Conservation (phyloP, 2,888 invertebrate genomes). For the Oithona nana region DNA sequence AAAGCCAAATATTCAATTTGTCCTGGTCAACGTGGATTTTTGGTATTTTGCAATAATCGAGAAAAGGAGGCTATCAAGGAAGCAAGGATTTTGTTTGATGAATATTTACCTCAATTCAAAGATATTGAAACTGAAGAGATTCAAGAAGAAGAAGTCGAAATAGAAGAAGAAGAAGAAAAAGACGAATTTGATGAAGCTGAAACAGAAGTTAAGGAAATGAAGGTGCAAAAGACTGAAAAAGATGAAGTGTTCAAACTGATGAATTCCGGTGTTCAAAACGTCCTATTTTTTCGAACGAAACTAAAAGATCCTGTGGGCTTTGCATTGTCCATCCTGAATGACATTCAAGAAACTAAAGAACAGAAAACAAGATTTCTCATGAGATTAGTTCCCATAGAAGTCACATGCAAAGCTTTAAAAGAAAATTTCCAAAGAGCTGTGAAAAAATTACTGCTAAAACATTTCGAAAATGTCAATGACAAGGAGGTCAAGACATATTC, state of each 20-base stretch:
- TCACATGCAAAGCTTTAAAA: constrained; percentile 41
- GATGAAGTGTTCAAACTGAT: background rate
- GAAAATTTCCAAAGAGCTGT: background rate
- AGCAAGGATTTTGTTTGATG: background rate
- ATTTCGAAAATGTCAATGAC: background rate
- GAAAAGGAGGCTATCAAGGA: constrained; percentile 13
- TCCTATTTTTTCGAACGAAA: constrained; percentile 4
- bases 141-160: background rate
- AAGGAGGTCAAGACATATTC: background rate
- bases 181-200: background rate
- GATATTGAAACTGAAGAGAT: too few species aligned
- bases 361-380: constrained; percentile 55
- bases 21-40: constrained; percentile 1
- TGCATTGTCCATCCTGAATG: constrained; percentile 47
- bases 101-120: too few species aligned
- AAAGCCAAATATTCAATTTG: background rate
- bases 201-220: background rate
- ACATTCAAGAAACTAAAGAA: constrained; percentile 44
- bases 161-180: background rate
- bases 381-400: constrained; percentile 58
- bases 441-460: background rate
- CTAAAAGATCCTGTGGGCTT: constrained; percentile 52
- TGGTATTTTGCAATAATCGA: constrained; percentile 1
- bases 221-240: background rate
- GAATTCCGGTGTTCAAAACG: constrained; percentile 1